Base-by-base conservation (phyloP, 2,888 invertebrate genomes). In the Bembecia ichneumoniformis region DNA sequence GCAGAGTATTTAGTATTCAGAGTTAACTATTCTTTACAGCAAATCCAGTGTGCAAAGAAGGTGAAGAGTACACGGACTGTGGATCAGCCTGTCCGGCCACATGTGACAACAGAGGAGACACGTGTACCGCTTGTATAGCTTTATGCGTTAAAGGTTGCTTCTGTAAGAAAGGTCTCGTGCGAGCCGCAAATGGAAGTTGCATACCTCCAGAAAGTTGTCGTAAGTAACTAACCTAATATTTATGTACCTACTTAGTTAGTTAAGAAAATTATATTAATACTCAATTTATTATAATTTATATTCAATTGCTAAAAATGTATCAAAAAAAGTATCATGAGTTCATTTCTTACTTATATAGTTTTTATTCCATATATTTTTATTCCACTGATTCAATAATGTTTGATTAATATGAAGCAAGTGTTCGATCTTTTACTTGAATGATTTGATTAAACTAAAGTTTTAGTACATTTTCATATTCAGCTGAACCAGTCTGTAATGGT, bases 41-140 rank as follows among this genome's bases (percentile, higher is more conserved):
- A 14, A 35, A 35, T 15, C 16, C 35, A 47, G 15, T 16, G 5
- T 46, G 46, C 16, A 34, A 34, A 10, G 46, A 20, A 11, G 34
- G 14, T 14, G 46, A 46, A 28, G 46, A 28, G 28, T 46, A 46
- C 2, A 16, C 17, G n/a, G 11, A 34, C 3, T 54, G 53, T 34
- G 53, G 53, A 1, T 40, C 50, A 0, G 53, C 53, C 3, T 54
- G 53, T 5, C 52, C 52, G 1, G 15, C 48, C 5, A 54, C 53
- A 9, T 54, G 53, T 13, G 47, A 49, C 14, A 49, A 50, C 34
- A 45, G 47, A 11, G 50, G 50, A 3, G 15, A 35, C 16, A 46
- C 46, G 20, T 28, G 20, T 28, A 36, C 40, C 9, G 36, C 14
- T 2, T 54, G 54, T 48, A 54, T 50, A 3, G 3, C 5, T 5